Evolutionary conservation across 1,140 invertebrate species (phyloP), one percentile per base, ranked within the genome.

Genomic region (Nixonia krombeini): DNA sequence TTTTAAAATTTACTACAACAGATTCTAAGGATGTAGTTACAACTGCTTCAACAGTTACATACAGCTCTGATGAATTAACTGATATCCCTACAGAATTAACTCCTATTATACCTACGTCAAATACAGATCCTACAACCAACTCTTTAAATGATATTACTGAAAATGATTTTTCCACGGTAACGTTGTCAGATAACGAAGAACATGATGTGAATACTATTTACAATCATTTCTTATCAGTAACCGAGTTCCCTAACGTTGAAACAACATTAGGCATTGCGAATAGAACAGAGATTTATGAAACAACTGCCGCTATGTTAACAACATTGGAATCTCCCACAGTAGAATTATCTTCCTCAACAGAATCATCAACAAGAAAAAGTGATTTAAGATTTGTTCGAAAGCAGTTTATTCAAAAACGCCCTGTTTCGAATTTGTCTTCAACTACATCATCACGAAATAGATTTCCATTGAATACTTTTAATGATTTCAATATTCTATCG

Each of bases 391-490:
- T 73, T 28, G 51, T 72, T 8, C 63, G 72, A 28, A 79, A 71
- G 37, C 79, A 82, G 15, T 77, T 75, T 4, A 52, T 81, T 17
- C 70, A 74, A 13, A 79, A 73, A 35, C 73, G 69, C 23, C 73
- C 72, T 4, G 13, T 62, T 3, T 13, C 25, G 2, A 18, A 35
- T 17, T 6, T 41, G 2, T 40, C 40, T 3, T 33, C 59, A 4
- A 58, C 28, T 4, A 33, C 70, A 33, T n/a, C n/a, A 57, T 15
- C 6, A 2, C 23, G 33, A 31, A 31, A 64, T 0, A 9, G 41
- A 10, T 17, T 26, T 23, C 3, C 38, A 4, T 53, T 63, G 8
- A 70, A 55, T 37, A 28, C 44, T 16, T n/a, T 46, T 4, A 4
- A 4, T 2, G 23, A 42, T 13, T 25, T 1, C 29, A 29, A 45